Percentiles rank a stretch among this genome's conserved stretches.
These are phyloP conservation scores for Agrochola lota DNA, from an alignment of 2,888 invertebrate species.

Conservation along the genomic window DNA sequence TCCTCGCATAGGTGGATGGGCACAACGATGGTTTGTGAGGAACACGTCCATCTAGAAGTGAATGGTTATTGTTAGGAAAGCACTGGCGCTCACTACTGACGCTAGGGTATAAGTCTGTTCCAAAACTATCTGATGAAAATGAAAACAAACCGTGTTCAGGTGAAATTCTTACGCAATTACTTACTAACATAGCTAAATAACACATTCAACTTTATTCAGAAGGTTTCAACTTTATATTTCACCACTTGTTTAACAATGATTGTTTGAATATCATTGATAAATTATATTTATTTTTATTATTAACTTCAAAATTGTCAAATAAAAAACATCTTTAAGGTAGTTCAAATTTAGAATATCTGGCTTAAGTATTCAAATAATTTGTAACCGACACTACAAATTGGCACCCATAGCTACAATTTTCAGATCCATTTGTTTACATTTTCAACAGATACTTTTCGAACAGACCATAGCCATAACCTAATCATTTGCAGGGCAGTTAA, in stretches of 20 bases:
- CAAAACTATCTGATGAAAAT: not conserved
- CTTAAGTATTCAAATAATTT: too few relatives aligned
- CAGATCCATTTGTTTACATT: not conserved
- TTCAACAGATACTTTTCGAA: not conserved
- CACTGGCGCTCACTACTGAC: not conserved
- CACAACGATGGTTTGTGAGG: slow-evolving; percentile 96
- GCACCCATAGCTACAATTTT: not conserved
- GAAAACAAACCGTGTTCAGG: not conserved
- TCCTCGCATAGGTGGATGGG: slow-evolving; percentile 98
- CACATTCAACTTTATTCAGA: not conserved
- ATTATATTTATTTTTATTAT: not conserved
- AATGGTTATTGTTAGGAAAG: slow-evolving; percentile 16
- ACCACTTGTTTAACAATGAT: not conserved
- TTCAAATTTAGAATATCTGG: too few relatives aligned
- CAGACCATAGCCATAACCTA: too few relatives aligned
- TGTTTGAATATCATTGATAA: not conserved
- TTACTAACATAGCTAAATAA: not conserved
- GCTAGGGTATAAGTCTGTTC: not conserved
- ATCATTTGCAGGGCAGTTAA: not conserved
- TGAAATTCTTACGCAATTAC: not conserved
- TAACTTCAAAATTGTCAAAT: too few relatives aligned
- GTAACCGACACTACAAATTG: not conserved
- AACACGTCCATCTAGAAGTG: slow-evolving; percentile 93
- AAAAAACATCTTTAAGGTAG: too few relatives aligned
- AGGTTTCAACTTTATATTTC: not conserved